Evolutionary conservation across 2,113 vertebrate species (phyloP).

Genomic region (Ageneiosus marmoratus): DNA sequence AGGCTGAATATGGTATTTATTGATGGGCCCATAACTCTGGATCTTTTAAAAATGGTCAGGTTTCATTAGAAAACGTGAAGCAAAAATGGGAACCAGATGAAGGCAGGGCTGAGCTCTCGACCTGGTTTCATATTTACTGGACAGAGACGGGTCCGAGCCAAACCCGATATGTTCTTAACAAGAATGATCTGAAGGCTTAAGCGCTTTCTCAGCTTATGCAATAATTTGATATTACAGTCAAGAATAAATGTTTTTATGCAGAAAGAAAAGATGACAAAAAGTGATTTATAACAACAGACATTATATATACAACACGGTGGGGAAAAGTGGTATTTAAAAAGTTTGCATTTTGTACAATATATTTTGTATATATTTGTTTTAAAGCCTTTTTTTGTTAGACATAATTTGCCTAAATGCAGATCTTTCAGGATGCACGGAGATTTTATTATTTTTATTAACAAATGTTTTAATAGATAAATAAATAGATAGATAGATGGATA

Average conservation of each 20-base stretch:
- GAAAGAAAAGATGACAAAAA: neutral
- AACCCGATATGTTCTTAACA: slow-evolving; percentile 5
- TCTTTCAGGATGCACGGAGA: no score
- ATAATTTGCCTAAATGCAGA: neutral
- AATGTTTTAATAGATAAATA: no score
- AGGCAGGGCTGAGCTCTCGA: slow-evolving; percentile 53
- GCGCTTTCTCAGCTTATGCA: neutral
- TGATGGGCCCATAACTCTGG: slow-evolving; percentile 75
- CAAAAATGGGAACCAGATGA: slow-evolving; percentile 79
- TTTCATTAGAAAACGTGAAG: slow-evolving; percentile 74
- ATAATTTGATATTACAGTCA: neutral
- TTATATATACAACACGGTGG: neutral
- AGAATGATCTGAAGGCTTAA: neutral
- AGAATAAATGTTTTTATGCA: neutral
- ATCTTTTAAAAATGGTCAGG: slow-evolving; percentile 72
- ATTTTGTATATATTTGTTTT: neutral
- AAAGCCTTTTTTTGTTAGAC: neutral
- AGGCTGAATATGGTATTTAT: slow-evolving; percentile 76
- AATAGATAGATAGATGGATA: no score
- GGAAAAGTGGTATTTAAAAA: neutral
- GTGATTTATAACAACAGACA: neutral
- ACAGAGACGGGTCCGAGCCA: slow-evolving; percentile 4
- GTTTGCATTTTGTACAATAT: neutral
- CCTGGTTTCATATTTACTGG: slow-evolving; percentile 50
- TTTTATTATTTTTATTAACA: no score